phyloP scores from a whole-genome alignment of 2,888 invertebrate species.

The Melinaea menophilus region DNA sequence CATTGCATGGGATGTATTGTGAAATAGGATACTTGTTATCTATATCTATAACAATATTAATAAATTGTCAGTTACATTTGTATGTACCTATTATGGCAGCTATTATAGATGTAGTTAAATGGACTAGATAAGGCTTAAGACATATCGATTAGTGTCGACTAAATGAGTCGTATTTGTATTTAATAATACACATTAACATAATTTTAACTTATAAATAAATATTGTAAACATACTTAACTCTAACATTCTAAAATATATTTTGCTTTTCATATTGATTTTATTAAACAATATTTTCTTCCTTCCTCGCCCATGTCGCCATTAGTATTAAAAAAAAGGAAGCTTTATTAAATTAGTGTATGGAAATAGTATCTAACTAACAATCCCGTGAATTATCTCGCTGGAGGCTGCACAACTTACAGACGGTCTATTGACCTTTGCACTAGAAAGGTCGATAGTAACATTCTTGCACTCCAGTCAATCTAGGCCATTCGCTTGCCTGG shows the following conservation, averaged over 20 bases:
- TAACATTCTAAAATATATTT: too few relatives aligned
- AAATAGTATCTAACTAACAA: slow-evolving; percentile 15
- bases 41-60: slow-evolving; percentile 39
- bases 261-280: too few relatives aligned
- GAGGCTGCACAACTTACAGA: slow-evolving; percentile 12
- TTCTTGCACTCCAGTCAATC: slow-evolving; percentile 24
- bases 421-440: slow-evolving; percentile 27
- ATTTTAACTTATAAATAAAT: too few relatives aligned
- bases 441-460: slow-evolving; percentile 27
- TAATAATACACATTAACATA: too few relatives aligned
- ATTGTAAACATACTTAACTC: too few relatives aligned
- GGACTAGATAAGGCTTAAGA: slow-evolving; percentile 7
- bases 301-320: too few relatives aligned
- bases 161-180: not conserved
- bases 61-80: slow-evolving; percentile 42
- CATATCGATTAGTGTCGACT: not conserved
- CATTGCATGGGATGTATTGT: slow-evolving; percentile 52
- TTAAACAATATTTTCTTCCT: too few relatives aligned
- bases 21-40: slow-evolving; percentile 46
- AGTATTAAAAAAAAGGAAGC: not conserved
- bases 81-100: slow-evolving; percentile 18
- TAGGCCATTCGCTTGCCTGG: slow-evolving; percentile 26
- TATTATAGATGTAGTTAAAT: slow-evolving; percentile 26
- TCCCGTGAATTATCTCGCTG: slow-evolving; percentile 16
- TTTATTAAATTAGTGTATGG: not conserved